Evolutionary conservation across 92 coral and sea anemone genomes (phyloP), one percentile per base, ranked within the genome.

Genomic region (Isaurus tuberculatus): DNA sequence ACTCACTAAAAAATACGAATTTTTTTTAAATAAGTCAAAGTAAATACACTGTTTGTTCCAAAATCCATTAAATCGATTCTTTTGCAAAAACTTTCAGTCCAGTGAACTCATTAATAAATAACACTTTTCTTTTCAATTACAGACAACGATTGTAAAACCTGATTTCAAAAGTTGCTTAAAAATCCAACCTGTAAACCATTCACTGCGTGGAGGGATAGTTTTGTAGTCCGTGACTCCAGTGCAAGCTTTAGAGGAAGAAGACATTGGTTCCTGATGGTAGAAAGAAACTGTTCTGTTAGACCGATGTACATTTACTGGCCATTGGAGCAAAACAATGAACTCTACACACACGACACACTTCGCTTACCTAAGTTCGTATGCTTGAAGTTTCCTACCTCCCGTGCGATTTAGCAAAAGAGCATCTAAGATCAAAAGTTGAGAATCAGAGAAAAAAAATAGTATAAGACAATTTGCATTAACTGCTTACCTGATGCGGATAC

Each of bases 401-500:
- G 92, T 89, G 43, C 99, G 95, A 55, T 89, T 90, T 46, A 92
- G 87, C 33, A 95, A 86, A 32, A 96, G 84, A 16, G 94, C 99
- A 89, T 94, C 99, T 97, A 77, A 37, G 70, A 83, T 67, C 61
- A 61, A 43, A 11, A 83, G 13, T 36, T 15, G 28, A 29, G 31
- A 27, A 53, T 26, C 51, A 86, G 70, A 20, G n/a, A n/a, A n/a
- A 33, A 43, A 13, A 73, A 23, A 23, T 68, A 30, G 25, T 14
- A 33, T 55, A 36, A 55, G 23, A 43, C 5, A 28, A 61, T 51
- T 65, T 22, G 53, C 19, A 25, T 19, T 37, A 70, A 73, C 27
- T 71, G 68, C 93, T 90, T 74, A 97, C 99, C 99, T 67, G 98
- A 89, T 58, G 98, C 98, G 25, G 94, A 92, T 72, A 88, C 90